phyloP scores from a whole-genome alignment of 2,113 vertebrate genomes.

The Indicator indicator region DNA sequence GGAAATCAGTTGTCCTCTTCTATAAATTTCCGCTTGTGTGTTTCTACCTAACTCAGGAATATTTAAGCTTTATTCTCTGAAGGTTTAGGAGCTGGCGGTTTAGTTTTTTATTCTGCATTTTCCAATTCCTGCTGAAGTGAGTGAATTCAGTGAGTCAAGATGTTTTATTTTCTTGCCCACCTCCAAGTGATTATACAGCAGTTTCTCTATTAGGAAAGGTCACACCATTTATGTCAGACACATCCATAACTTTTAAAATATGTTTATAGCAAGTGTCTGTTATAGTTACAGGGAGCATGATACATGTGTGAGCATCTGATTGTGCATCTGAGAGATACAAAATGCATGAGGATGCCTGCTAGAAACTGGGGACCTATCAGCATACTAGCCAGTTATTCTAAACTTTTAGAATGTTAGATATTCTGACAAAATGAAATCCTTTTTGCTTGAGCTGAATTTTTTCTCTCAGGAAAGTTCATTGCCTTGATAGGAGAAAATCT shows the following conservation, averaged over 20 bases:
- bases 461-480: neutral
- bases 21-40: neutral
- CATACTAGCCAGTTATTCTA: neutral
- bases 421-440: neutral
- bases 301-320: slow-evolving; percentile 15
- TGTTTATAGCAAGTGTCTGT: neutral
- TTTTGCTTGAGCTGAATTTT: neutral
- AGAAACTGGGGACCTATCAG: neutral
- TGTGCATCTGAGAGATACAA: neutral
- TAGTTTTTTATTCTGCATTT: neutral
- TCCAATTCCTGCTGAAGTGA: neutral
- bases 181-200: slow-evolving; percentile 41
- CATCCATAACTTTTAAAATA: slow-evolving; percentile 49
- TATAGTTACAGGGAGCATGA: neutral
- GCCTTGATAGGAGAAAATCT: neutral
- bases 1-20: neutral
- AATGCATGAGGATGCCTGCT: neutral
- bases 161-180: slow-evolving; percentile 4
- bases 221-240: slow-evolving; percentile 3
- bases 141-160: neutral
- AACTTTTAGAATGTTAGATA: neutral
- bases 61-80: neutral
- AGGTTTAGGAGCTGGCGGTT: neutral
- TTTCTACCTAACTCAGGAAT: neutral
- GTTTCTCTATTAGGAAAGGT: slow-evolving; percentile 41